Conservation (phyloP, 2,888 invertebrate genomes). For the Altica lythri region DNA sequence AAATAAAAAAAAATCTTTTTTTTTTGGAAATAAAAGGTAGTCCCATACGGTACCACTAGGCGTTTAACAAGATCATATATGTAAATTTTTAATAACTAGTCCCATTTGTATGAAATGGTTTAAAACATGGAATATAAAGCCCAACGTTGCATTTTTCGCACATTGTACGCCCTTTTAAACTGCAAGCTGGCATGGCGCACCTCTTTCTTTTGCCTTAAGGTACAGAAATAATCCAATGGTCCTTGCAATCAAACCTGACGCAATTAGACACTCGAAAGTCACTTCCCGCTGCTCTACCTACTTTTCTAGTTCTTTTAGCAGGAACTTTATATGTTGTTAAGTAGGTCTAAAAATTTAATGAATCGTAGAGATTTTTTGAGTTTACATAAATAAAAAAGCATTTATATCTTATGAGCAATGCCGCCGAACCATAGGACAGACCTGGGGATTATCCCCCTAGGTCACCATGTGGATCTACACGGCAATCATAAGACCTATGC, state of each 20-base stretch:
- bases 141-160: conserved; percentile 3
- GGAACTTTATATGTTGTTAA: conserved; percentile 17
- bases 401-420: not conserved
- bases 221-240: conserved; percentile 19
- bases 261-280: conserved; percentile 17
- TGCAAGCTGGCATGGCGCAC: conserved; percentile 14
- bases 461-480: too few relatives aligned
- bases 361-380: conserved; percentile 10
- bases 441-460: too few relatives aligned
- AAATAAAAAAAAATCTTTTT: conserved; percentile 6
- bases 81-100: too few relatives aligned
- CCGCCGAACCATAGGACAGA: too few relatives aligned
- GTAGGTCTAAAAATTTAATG: conserved; percentile 14
- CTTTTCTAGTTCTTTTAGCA: conserved; percentile 16
- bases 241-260: conserved; percentile 20
- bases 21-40: not conserved
- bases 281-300: conserved; percentile 17
- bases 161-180: conserved; percentile 18
- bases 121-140: conserved; percentile 18
- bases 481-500: too few relatives aligned
- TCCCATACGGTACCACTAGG: not conserved
- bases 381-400: not conserved
- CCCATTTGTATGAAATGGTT: conserved; percentile 13
- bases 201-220: conserved; percentile 19
- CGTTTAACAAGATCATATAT: conserved; percentile 1